Evolutionary conservation across 2,113 vertebrate genomes (phyloP), one percentile per base, ranked within the genome.

Genomic region (Numenius arquata): DNA sequence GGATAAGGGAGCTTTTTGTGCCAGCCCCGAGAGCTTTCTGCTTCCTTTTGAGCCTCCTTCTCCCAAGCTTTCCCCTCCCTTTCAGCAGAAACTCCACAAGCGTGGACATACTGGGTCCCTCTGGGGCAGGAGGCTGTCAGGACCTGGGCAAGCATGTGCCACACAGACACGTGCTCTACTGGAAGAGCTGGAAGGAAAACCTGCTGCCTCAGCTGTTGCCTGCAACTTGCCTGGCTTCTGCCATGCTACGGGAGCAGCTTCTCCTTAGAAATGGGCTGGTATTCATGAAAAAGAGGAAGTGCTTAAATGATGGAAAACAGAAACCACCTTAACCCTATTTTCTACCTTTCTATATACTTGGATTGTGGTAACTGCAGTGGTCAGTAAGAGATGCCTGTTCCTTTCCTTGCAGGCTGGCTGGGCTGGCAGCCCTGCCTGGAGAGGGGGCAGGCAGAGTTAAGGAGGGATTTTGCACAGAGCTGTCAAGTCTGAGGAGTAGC

Each of bases 191-290:
- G 63, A 43, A 68, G 85, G 74, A 78, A 63, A 65, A 52, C 18
- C 11, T 21, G n/a, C 11, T 75, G 34, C 25, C 47, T 79, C 0
- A 0, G 58, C 7, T 2, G 17, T 25, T 67, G 47, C n/a, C 82
- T 88, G 73, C 38, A 16, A 1, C 0, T 50, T 89, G 59, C 38
- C 71, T 67, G 82, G 32, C 29, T 78, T 72, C 85, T 91, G 53
- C 30, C 4, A 0, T 16, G 40, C 25, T 72, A 8, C 27, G 21
- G 38, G 29, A 80, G 45, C 86, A 56, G 40, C 50, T 79, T 78
- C 40, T 50, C 85, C 63, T 88, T 76, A 78, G 34, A 52, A 76
- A 19, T 16, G 27, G 72, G 5, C 59, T 79, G 62, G 15, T 61
- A 15, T 48, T 73, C 12, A 9, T 66, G 45, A 36, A 53, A 80